Conservation (phyloP, 2,113 vertebrate genomes). For the Dolichallabes microphthalmus region DNA sequence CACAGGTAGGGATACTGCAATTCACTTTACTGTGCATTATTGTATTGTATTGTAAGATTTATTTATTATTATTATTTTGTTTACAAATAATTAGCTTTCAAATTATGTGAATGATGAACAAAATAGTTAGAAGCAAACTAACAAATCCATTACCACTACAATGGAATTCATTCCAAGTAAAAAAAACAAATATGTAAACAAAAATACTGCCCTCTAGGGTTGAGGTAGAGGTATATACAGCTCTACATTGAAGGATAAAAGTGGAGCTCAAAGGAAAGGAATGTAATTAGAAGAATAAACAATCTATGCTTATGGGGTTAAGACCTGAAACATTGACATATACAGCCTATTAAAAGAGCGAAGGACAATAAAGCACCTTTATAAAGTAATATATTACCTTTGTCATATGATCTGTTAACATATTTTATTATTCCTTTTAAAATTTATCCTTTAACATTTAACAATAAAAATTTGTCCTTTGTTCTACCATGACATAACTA, state of each 20-base stretch:
- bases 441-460: not conserved
- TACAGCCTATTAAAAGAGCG: not conserved
- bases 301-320: not conserved
- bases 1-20: slow-evolving; percentile 75
- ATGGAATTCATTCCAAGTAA: slow-evolving; percentile 8
- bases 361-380: not conserved
- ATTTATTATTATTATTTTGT: not conserved
- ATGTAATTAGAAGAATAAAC: not conserved
- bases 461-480: not conserved
- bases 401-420: slow-evolving; percentile 1
- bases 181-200: not conserved
- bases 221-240: not conserved
- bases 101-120: not conserved
- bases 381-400: not conserved
- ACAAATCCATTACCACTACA: not conserved
- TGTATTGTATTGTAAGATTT: too few relatives aligned
- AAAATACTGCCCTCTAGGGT: slow-evolving; percentile 43
- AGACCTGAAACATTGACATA: not conserved
- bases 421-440: not conserved
- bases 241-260: not conserved
- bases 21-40: too few relatives aligned
- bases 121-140: not conserved
- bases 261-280: not conserved
- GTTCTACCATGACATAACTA: slow-evolving; percentile 1
- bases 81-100: not conserved